Conservation (phyloP, 2,888 invertebrate genomes). For the Stenotaenia linearis region DNA sequence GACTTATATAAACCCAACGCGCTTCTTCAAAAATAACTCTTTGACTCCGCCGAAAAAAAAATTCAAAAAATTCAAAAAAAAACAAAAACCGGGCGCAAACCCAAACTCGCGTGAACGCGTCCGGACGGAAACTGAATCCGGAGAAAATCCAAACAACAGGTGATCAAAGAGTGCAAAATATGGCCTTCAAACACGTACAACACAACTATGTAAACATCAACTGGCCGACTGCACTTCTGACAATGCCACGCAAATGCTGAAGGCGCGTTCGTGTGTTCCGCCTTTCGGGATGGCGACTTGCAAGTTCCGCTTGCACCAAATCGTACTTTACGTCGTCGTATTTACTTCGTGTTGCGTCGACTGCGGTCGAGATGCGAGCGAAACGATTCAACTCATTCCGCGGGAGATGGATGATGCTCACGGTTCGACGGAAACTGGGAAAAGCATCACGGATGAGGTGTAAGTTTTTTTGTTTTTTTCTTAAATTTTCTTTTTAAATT, state of each 20-base stretch:
- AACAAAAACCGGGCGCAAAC: neutral
- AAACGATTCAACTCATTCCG: neutral
- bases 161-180: neutral
- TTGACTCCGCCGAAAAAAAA: neutral
- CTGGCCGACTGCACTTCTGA: neutral
- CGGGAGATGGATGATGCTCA: neutral
- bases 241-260: neutral
- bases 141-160: neutral
- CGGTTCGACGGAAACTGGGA: neutral
- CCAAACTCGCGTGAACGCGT: neutral
- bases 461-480: neutral
- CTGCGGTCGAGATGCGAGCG: neutral
- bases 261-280: neutral
- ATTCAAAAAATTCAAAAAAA: neutral
- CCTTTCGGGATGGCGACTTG: neutral
- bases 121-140: neutral
- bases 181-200: neutral
- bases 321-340: neutral
- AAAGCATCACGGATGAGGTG: neutral
- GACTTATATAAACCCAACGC: neutral
- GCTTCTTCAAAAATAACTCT: neutral
- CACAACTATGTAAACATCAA: neutral
- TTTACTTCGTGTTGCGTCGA: neutral
- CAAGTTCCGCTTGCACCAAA: neutral
- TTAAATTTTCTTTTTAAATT: neutral